phyloP scores from a whole-genome alignment of 2,113 vertebrate genomes.

The Corvus moneduloides region DNA sequence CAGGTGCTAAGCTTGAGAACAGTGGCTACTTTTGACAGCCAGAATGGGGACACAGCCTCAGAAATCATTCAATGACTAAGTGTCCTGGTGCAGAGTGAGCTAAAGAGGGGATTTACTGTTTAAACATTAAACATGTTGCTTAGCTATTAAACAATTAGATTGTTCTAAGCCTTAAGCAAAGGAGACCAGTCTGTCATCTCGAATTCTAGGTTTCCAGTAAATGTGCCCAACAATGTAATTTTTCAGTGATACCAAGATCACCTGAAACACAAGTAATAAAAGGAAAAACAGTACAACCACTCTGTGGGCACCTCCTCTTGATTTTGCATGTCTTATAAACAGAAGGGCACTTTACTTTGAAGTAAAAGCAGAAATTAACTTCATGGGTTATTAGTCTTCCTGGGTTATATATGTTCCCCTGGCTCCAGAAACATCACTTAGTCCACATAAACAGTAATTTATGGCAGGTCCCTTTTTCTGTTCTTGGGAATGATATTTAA shows the following conservation, averaged over 20 bases:
- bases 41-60: background rate
- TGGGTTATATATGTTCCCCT: background rate
- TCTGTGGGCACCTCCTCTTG: background rate
- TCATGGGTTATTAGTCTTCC: background rate
- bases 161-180: background rate
- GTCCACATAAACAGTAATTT: background rate
- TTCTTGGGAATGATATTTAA: background rate
- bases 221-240: background rate
- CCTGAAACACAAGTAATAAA: background rate
- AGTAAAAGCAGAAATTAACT: background rate
- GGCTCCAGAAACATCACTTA: background rate
- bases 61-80: conserved; percentile 26
- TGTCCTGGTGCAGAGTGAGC: conserved; percentile 3
- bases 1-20: conserved; percentile 2
- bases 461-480: background rate
- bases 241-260: background rate
- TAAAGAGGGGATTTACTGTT: conserved; percentile 55
- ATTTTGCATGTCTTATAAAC: background rate
- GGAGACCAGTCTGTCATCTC: background rate
- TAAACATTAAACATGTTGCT: conserved; percentile 60
- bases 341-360: background rate
- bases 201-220: background rate
- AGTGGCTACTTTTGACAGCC: conserved; percentile 47
- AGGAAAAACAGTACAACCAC: background rate
- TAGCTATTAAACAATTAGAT: conserved; percentile 55